Evolutionary conservation across 2,888 invertebrate genomes (phyloP).

Genomic region (Hypercompe scribonia): DNA sequence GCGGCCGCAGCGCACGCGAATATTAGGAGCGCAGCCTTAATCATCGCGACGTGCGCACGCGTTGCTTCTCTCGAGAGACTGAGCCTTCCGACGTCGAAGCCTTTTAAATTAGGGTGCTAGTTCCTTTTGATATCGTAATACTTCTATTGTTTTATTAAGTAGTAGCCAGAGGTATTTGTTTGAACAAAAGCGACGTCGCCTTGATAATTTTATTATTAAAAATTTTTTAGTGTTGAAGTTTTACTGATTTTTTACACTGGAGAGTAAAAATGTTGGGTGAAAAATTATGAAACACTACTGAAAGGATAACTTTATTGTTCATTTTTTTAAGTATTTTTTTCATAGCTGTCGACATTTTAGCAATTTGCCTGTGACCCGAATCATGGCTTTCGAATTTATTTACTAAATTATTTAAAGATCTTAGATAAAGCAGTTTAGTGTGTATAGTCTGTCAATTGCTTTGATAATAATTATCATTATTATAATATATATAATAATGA

Average conservation of each 20-base stretch:
- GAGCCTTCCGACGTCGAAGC: conserved; percentile 54
- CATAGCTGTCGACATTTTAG: neutral
- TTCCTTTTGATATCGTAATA: conserved; percentile 66
- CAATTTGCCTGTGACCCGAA: neutral
- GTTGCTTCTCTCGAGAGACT: conserved; percentile 70
- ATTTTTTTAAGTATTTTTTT: too few relatives aligned
- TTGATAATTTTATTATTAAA: neutral
- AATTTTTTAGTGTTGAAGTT: neutral
- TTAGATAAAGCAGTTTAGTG: neutral
- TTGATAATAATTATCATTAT: too few relatives aligned
- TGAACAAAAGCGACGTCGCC: neutral
- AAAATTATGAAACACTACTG: neutral
- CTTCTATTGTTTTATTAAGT: conserved; percentile 56
- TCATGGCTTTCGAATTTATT: neutral
- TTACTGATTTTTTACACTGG: neutral
- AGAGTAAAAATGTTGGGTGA: neutral
- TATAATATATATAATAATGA: too few relatives aligned
- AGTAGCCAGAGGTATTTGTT: conserved; percentile 13
- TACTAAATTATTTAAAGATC: neutral
- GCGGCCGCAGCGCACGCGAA: conserved; percentile 69
- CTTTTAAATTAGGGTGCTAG: conserved; percentile 36
- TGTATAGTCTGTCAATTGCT: too few relatives aligned
- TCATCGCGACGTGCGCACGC: conserved; percentile 75
- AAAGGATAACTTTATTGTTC: neutral
- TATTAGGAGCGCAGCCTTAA: conserved; percentile 63